Evolutionary conservation across 2,888 invertebrate species (phyloP).

Genomic region (Limnephilus auricula): DNA sequence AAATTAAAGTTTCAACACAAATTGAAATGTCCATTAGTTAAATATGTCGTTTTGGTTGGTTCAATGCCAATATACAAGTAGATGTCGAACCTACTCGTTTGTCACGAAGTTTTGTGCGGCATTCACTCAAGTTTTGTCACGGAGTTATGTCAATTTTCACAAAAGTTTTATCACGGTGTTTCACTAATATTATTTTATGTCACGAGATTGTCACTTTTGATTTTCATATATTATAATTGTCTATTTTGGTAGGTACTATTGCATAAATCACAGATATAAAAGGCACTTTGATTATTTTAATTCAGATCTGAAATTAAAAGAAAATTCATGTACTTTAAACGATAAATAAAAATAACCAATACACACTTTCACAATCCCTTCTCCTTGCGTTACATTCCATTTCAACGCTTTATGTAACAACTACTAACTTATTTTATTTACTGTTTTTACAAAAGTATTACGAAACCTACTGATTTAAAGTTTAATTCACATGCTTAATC

Average conservation of each 20-base stretch:
- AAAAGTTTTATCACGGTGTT: neutral
- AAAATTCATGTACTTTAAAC: neutral
- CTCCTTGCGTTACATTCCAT: neutral
- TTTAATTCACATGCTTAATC: no score
- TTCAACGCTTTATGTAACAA: neutral
- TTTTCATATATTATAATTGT: neutral
- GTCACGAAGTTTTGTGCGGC: neutral
- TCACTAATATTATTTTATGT: neutral
- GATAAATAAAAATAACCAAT: neutral
- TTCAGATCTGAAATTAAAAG: neutral
- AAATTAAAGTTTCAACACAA: neutral
- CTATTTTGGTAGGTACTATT: neutral
- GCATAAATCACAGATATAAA: conserved; percentile 31
- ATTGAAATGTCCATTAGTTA: conserved; percentile 6
- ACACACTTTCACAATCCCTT: neutral
- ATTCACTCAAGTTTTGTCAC: no score
- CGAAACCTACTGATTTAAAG: no score
- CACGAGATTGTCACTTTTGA: conserved; percentile 14
- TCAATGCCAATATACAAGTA: neutral
- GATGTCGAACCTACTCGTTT: neutral
- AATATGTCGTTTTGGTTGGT: neutral
- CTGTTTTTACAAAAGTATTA: no score
- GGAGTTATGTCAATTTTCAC: neutral
- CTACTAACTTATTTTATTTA: no score
- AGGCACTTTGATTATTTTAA: conserved; percentile 23